Conservation (phyloP, 2,888 invertebrate species). For the Hemaris fuciformis region DNA sequence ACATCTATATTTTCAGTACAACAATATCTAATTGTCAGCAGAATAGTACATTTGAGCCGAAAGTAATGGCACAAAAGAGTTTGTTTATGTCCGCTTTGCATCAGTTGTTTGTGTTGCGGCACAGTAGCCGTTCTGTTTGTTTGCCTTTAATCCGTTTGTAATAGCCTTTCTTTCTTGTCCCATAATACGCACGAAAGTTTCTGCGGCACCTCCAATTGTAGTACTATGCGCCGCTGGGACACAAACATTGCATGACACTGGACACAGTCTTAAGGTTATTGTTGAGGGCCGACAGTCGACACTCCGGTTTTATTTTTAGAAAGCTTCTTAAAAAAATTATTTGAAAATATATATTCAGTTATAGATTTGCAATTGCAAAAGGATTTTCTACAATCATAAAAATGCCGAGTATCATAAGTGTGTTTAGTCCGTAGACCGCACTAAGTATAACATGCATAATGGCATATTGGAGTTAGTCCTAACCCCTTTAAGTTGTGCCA, state of each 20-base stretch:
- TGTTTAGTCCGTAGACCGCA: too few species aligned
- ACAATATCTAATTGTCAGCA: slow-evolving; percentile 64
- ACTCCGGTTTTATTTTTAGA: too few species aligned
- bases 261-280: not conserved
- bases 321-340: too few species aligned
- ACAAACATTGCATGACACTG: not conserved
- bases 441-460: too few species aligned
- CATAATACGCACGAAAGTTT: slow-evolving; percentile 45
- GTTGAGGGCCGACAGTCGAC: not conserved
- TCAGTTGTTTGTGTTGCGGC: slow-evolving; percentile 69
- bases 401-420: too few species aligned
- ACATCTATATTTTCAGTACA: slow-evolving; percentile 43
- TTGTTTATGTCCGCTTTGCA: slow-evolving; percentile 72
- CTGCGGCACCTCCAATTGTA: slow-evolving; percentile 35
- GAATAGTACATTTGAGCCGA: slow-evolving; percentile 46
- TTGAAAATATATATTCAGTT: too few species aligned
- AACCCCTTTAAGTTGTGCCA: too few species aligned
- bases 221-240: not conserved
- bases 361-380: too few species aligned
- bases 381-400: too few species aligned
- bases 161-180: slow-evolving; percentile 66
- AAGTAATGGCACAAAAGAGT: slow-evolving; percentile 61
- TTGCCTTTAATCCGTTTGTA: slow-evolving; percentile 76
- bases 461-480: too few species aligned
- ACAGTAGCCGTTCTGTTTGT: slow-evolving; percentile 65